Base-by-base conservation (phyloP, 2,797 vertebrate genomes). In the Bradypus variegatus region DNA sequence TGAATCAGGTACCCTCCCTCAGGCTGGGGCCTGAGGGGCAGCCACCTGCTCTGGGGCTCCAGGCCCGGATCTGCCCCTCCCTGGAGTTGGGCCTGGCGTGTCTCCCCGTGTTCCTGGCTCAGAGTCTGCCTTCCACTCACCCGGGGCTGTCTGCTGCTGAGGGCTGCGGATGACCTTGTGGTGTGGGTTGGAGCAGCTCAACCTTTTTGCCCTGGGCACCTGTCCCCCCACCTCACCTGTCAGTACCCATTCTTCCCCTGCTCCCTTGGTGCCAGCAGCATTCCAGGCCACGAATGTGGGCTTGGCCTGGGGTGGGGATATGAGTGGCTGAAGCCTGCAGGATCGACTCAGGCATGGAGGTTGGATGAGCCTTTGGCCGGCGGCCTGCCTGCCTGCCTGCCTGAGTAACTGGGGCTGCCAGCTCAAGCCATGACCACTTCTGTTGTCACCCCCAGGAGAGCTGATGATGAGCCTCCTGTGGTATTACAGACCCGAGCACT, bases 401-500 rank as follows among this genome's bases (percentile, higher is more conserved):
- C 53, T 93, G 3, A 87, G 78, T 78, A 79, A 82, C 31, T 58
- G 14, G 33, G 25, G 48, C 77, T 93, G 69, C 64, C 58, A 79
- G 33, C 80, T 86, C 82, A 36, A 85, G 80, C 77, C 60, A 1
- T 92, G 88, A 94, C 75, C 90, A 62, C 72, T 89, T 60, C 64
- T 93, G 21, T 94, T 88, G 31, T 92, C 33, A 80, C 78, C 95
- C 94, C 80, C 96, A 99, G 99, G 99, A 96, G 99, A 99, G 97
- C 97, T 99, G 98, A 99, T 99, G 99, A 99, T 99, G 99, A 99
- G 99, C 97, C 98, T 99, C 96, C 98, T 99, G 97, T 99, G 99
- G 99, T 99, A 99, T 97, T 99, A 99, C 97, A 98, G 99, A 96
- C 99, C 99, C 82, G 99, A 99, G 97, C 99, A 99, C 98, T 99